A percentile compares a stretch with the other conserved stretches of the same genome.
Conservation (phyloP, 2,797 vertebrate species). For the Hirundo rustica region DNA sequence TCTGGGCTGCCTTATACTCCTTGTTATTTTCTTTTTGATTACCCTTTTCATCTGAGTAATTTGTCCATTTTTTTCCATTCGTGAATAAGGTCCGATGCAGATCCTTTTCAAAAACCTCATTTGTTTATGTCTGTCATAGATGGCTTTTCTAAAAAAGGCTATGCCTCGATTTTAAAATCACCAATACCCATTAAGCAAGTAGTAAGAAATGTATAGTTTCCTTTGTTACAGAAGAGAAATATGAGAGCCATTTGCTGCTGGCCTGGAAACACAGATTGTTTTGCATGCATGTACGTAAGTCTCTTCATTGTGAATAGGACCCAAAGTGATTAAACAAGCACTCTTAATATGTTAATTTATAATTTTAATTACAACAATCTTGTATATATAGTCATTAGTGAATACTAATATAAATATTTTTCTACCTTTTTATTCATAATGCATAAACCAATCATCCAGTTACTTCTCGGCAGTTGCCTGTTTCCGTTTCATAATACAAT, state of each 20-base stretch:
- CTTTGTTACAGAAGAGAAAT: slow-evolving; percentile 57
- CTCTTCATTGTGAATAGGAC: slow-evolving; percentile 72
- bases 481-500: slow-evolving; percentile 79
- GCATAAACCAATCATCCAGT: slow-evolving; percentile 81
- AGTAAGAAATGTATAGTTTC: slow-evolving; percentile 56
- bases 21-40: slow-evolving; percentile 45
- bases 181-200: slow-evolving; percentile 35
- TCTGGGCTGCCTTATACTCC: slow-evolving; percentile 25
- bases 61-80: slow-evolving; percentile 45
- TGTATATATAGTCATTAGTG: slow-evolving; percentile 82
- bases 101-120: slow-evolving; percentile 17
- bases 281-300: slow-evolving; percentile 75
- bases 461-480: slow-evolving; percentile 77
- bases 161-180: slow-evolving; percentile 43
- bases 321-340: slow-evolving; percentile 81
- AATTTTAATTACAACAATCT: slow-evolving; percentile 83
- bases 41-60: slow-evolving; percentile 53
- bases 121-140: slow-evolving; percentile 48
- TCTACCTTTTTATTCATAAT: slow-evolving; percentile 82
- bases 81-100: background rate
- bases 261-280: slow-evolving; percentile 69
- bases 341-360: slow-evolving; percentile 84
- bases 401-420: slow-evolving; percentile 85
- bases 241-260: slow-evolving; percentile 37
- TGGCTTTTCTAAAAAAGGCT: slow-evolving; percentile 36